These are phyloP conservation scores for Platalea minor DNA, from an alignment of 2,797 vertebrate species.

Conservation along the genomic window DNA sequence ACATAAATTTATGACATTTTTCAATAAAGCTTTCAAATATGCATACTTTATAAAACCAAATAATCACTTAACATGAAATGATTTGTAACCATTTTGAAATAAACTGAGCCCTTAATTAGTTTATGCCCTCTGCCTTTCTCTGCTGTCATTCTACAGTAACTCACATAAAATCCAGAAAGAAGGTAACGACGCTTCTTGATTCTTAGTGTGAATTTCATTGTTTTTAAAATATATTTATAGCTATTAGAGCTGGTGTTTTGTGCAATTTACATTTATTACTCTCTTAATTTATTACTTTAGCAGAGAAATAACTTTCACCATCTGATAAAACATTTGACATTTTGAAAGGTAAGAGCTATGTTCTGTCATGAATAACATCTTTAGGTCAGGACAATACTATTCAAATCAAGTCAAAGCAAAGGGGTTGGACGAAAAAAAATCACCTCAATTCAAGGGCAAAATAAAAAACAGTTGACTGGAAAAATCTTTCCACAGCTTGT, in stretches of 20 bases:
- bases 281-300: slow-evolving; percentile 35
- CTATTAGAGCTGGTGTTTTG: slow-evolving; percentile 46
- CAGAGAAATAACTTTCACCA: slow-evolving; percentile 46
- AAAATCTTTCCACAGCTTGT: slow-evolving; percentile 33
- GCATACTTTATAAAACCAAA: not conserved
- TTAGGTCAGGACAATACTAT: slow-evolving; percentile 39
- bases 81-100: slow-evolving; percentile 9
- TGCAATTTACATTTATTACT: slow-evolving; percentile 66
- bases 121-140: not conserved
- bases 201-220: slow-evolving; percentile 17
- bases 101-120: not conserved
- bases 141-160: not conserved
- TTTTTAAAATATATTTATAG: slow-evolving; percentile 24
- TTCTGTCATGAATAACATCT: slow-evolving; percentile 62
- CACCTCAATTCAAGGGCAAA: slow-evolving; percentile 71
- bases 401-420: slow-evolving; percentile 64
- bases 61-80: not conserved
- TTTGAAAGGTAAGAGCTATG: slow-evolving; percentile 58
- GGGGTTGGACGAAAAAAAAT: not conserved
- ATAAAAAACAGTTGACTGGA: slow-evolving; percentile 52
- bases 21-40: not conserved
- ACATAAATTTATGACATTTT: not conserved
- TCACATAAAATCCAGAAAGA: slow-evolving; percentile 7
- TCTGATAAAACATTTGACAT: slow-evolving; percentile 48
- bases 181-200: not conserved